Evolutionary conservation across 2,797 vertebrate species (phyloP).

Genomic region (Hippocampus kuda): DNA sequence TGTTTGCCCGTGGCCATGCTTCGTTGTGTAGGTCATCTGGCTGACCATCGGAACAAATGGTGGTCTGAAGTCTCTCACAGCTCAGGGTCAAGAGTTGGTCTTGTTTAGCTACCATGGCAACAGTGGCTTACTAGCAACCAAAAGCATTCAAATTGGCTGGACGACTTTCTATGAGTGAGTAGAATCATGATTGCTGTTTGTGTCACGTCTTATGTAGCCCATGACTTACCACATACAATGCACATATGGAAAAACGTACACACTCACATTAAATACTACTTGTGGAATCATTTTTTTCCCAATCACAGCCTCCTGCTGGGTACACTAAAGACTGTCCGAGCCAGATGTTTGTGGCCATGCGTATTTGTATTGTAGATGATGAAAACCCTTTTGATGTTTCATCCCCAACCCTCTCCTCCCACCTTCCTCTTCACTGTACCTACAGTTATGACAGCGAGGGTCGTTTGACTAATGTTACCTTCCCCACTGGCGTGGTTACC

Average conservation of each 20-base stretch:
- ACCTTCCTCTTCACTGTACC: constrained; percentile 1
- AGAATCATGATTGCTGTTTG: constrained; percentile 10
- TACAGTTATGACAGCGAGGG: constrained; percentile 93
- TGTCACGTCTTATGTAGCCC: background rate
- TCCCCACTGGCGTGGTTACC: constrained; percentile 92
- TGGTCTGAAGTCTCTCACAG: constrained; percentile 88
- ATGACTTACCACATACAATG: background rate
- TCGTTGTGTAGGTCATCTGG: constrained; percentile 79
- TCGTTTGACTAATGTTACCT: constrained; percentile 93
- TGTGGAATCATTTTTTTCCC: too few relatives aligned
- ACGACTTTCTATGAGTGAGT: constrained; percentile 98
- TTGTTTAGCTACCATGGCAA: constrained; percentile 95
- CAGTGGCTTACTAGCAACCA: constrained; percentile 93
- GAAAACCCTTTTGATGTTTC: background rate
- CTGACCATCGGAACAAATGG: constrained; percentile 94
- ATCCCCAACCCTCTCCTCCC: background rate
- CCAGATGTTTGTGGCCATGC: background rate
- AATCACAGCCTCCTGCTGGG: background rate
- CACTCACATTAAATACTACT: background rate
- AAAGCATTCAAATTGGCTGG: constrained; percentile 97
- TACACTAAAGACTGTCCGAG: background rate
- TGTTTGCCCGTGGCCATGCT: background rate
- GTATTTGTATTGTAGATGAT: constrained; percentile 2
- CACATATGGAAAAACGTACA: background rate
- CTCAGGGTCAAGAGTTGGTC: constrained; percentile 90